Evolutionary conservation across 2,113 vertebrate genomes (phyloP), one percentile per base, ranked within the genome.

Genomic region (Apeltes quadracus): DNA sequence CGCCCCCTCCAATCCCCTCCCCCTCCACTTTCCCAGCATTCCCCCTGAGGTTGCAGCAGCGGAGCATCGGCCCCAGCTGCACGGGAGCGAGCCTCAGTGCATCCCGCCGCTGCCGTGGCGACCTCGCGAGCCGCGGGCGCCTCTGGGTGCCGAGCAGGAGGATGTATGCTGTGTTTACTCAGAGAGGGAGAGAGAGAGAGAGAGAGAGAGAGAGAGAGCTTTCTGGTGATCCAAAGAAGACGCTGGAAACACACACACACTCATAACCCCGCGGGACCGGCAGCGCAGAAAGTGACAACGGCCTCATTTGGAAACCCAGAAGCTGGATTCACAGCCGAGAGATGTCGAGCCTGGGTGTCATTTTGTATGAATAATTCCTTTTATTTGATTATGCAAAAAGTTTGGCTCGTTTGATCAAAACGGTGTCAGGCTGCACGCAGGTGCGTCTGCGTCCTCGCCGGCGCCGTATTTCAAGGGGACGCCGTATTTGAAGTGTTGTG

Each of bases 281-380:
- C 65, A 18, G 65, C 66, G 15, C 55, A 39, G 53, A 65, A 80
- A 73, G 81, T 85, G 88, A 85, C 85, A 88, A 76, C 72, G n/a
- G 7, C 75, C 64, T 86, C 76, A 68, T 91, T 89, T 83, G 72
- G 62, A 85, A 77, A 88, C 78, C 84, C 78, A 84, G 86, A 83
- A 75, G 83, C 63, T 23, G 76, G 69, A 25, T 68, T 77, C 57
- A 16, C 38, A 87, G 77, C 70, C 15, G 32, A 64, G 62, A 86
- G 69, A 77, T 55, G 78, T 76, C 25, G 38, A 66, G 69, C 78
- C 41, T 20, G 69, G 53, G 74, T 87, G 87, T 85, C 87, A 86
- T 81, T 83, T 78, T 78, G 77, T 80, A 90, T 91, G 82, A 91
- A 91, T 91, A 89, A 91, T 91, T 91, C 90, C 64, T 86, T 91